Percentiles rank a stretch among this genome's conserved stretches.
phyloP scores from a whole-genome alignment of 2,888 invertebrate genomes.

The Cerceris rybyensis region DNA sequence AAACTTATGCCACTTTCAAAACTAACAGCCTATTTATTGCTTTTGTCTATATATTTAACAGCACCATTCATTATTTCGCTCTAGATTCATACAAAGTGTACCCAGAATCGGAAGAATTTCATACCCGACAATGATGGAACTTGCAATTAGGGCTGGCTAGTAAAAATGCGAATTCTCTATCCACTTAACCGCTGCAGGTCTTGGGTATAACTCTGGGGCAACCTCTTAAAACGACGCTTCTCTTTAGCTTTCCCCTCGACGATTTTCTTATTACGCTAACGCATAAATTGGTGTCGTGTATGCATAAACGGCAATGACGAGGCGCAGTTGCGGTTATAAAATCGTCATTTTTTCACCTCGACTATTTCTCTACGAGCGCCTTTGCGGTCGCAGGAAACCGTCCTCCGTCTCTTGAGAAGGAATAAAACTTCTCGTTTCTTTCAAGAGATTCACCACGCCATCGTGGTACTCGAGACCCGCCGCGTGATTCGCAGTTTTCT shows the following conservation, averaged over 20 bases:
- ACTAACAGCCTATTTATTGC: no score
- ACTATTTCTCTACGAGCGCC: slow-evolving; percentile 15
- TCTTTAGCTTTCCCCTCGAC: not conserved
- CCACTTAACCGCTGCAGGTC: no score
- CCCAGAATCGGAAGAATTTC: no score
- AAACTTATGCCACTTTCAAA: no score
- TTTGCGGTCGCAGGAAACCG: slow-evolving; percentile 5
- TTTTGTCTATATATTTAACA: no score
- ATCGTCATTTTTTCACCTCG: slow-evolving; percentile 19
- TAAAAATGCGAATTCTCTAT: no score
- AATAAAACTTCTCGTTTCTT: slow-evolving; percentile 16
- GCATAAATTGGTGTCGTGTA: slow-evolving; percentile 10
- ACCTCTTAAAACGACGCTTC: not conserved
- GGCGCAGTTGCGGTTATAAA: slow-evolving; percentile 23
- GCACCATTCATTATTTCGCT: no score
- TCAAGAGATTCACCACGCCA: not conserved
- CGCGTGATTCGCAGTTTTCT: not conserved
- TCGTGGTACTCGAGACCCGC: not conserved
- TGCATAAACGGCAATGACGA: slow-evolving; percentile 11
- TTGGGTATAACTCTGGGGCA: no score
- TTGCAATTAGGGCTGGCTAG: no score
- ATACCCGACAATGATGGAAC: no score
- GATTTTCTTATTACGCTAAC: not conserved
- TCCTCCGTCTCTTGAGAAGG: slow-evolving; percentile 11
- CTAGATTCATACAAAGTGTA: no score